phyloP scores from a whole-genome alignment of 2,113 vertebrate genomes.

The Melozone crissalis region DNA sequence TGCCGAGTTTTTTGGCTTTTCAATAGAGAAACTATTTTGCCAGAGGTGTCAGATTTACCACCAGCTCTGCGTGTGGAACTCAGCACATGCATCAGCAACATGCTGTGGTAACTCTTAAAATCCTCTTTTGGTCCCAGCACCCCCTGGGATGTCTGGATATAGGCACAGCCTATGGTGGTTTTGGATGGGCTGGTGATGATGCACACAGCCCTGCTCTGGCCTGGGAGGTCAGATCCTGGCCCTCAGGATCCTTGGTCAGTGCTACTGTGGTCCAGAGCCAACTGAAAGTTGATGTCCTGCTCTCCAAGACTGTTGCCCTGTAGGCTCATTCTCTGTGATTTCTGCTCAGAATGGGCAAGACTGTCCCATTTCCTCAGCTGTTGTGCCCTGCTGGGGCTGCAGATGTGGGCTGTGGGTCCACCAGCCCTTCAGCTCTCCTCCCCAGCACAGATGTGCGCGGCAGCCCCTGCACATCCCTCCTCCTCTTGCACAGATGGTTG shows the following conservation, averaged over 20 bases:
- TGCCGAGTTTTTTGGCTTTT: neutral
- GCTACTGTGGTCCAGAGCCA: neutral
- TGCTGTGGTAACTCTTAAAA: neutral
- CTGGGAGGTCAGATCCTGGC: neutral
- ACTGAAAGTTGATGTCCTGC: neutral
- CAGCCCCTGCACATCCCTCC: neutral
- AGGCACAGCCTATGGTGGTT: neutral
- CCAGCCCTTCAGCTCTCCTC: neutral
- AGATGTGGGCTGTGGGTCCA: neutral
- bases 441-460: fast-evolving
- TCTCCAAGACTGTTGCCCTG: neutral
- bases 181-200: neutral
- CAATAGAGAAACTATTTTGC: neutral
- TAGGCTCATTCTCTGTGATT: neutral
- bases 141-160: neutral
- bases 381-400: neutral
- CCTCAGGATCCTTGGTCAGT: neutral
- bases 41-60: neutral
- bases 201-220: neutral
- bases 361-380: neutral
- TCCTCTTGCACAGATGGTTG: neutral
- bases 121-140: neutral
- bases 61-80: neutral
- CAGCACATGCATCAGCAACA: neutral
- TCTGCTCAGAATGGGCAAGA: neutral